Evolutionary conservation across 2,888 invertebrate species (phyloP), one percentile per base, ranked within the genome.

Genomic region (Myopa tessellatipennis): DNA sequence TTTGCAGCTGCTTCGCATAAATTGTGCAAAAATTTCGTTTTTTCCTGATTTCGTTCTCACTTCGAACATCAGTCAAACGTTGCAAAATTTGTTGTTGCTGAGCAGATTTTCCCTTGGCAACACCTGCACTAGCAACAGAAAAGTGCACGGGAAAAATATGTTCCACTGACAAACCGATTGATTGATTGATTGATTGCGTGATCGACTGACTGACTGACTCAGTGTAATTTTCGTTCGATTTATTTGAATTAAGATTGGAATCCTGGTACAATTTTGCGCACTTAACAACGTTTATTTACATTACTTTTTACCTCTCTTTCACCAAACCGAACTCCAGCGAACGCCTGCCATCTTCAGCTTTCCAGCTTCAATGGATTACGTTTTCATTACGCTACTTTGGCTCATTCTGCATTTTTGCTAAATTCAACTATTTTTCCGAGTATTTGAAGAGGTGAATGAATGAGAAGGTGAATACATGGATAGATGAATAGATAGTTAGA

Each of bases 171-270:
- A 61, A 61, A n/a, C 26, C 8, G 26, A 61, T 10, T 61, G 18
- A 26, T 10, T 61, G 61, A 61, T 26, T 10, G 61, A 18, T 18
- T 26, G 26, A 61, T 34, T 26, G 61, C 8, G 10, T 61, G 61
- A 74, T 52, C 65, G 74, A 74, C 36, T 65, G 67, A 67, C 50
- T 67, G 55, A 67, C 65, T 74, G 74, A 74, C 65, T 74, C 38
- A 67, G 65, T 67, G 52, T 52, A 74, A 50, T 63, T 63, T 61
- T 73, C 73, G 45, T 73, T 55, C 74, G 74, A 65, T 50, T 65
- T 63, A 36, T 52, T 65, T 65, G 74, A 74, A 72, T 74, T 45
- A 36, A 52, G 40, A 74, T 65, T 63, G 50, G 65, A 74, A 26
- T 18, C 14, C 26, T 61, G 26, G 45, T 10, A 2, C 7, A 45